phyloP scores from a whole-genome alignment of 1,140 invertebrate genomes.

The Polyergus mexicanus region DNA sequence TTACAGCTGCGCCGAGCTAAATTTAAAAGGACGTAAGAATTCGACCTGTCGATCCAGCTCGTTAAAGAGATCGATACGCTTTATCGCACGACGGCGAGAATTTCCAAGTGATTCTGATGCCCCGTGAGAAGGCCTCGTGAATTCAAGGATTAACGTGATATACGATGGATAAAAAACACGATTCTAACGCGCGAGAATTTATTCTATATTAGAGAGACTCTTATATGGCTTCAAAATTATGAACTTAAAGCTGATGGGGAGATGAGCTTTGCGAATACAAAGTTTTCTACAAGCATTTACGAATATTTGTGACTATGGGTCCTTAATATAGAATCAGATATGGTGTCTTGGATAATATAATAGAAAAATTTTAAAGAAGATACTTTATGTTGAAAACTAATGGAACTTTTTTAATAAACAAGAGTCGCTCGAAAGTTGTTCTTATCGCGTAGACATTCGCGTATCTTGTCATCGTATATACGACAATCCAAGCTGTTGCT shows the following conservation, averaged over 20 bases:
- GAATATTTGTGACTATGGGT: slow-evolving; percentile 5
- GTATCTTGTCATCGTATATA: not conserved
- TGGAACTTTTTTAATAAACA: no score
- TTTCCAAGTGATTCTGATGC: slow-evolving; percentile 19
- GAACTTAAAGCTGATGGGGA: not conserved
- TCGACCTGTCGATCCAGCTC: slow-evolving; percentile 30
- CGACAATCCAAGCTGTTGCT: slow-evolving; percentile 9
- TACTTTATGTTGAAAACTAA: not conserved
- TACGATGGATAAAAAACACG: slow-evolving; percentile 4
- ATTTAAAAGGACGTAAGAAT: slow-evolving; percentile 60
- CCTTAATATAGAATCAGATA: not conserved
- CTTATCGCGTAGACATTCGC: not conserved
- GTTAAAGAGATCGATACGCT: slow-evolving; percentile 37
- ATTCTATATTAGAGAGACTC: not conserved
- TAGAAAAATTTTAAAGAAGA: not conserved
- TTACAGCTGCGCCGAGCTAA: slow-evolving; percentile 60
- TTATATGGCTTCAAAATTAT: slow-evolving; percentile 18
- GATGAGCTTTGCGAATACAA: not conserved
- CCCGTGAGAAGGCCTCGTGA: not conserved
- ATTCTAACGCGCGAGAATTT: not conserved
- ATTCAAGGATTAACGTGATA: slow-evolving; percentile 44
- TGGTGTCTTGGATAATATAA: not conserved
- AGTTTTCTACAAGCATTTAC: not conserved
- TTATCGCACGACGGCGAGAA: not conserved
- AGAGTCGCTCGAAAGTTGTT: not conserved